Evolutionary conservation across 2,888 invertebrate species (phyloP), one percentile per base, ranked within the genome.

Genomic region (Brenthis hecate): DNA sequence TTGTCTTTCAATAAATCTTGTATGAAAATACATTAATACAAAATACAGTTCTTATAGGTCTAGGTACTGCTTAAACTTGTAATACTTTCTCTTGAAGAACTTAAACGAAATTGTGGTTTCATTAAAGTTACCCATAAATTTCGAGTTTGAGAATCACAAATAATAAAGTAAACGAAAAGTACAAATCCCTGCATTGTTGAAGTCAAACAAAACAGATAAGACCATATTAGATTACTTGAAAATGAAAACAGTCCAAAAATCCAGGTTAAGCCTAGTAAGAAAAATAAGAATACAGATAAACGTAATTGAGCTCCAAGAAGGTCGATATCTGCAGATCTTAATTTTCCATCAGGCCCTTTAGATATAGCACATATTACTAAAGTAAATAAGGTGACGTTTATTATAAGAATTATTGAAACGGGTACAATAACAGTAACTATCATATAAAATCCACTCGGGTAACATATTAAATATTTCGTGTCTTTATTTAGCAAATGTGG

Each of bases 121-220:
- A 92, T 85, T 65, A 91, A 79, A 4, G 86, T 83, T 28, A 87
- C 80, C 94, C 94, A 94, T 75, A 94, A 81, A 56, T 86, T 89
- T 62, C 94, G 86, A 8, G 94, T 94, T 13, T 83, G 81, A 0
- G 93, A 92, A 80, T 94, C 94, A 65, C 94, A 88, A 19, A 94
- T 78, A 8, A 95, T 88, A 79, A 95, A 95, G 81, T 94, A 95
- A 19, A 95, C 78, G 75, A 95, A 95, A 14, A 95, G 83, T 11
- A 95, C 93, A 78, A 95, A 94, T 0, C 95, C 95, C 78, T 95
- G 94, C 23, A 94, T 74, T 0, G 95, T 94, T 6, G 94, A 94
- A 0, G 94, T 94, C n/a, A 94, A 78, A 77, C 94, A 95, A 76
- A 95, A 95, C 0, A 95, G 83, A 78, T 95, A 95, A 0, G 94